These are phyloP conservation scores for Nothocercus julius DNA, from an alignment of 2,113 vertebrate species.

Conservation along the genomic window DNA sequence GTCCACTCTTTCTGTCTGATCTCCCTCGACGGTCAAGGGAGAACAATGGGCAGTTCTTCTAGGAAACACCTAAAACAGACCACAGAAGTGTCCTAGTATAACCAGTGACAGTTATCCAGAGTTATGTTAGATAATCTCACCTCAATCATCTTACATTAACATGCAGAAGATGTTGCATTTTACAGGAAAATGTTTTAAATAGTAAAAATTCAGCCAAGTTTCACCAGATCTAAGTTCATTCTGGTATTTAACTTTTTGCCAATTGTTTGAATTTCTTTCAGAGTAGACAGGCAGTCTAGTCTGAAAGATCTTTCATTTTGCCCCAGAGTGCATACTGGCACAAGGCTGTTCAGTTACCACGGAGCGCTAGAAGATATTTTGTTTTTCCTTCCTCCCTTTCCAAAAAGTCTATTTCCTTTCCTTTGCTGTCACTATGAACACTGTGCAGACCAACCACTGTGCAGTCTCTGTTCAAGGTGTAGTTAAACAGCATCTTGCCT, in stretches of 20 bases:
- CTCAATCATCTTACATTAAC: not conserved
- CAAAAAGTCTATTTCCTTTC: not conserved
- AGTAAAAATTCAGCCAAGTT: not conserved
- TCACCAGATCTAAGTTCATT: not conserved
- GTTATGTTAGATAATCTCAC: not conserved
- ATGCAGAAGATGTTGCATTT: not conserved
- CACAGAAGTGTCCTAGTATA: not conserved
- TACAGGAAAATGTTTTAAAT: not conserved
- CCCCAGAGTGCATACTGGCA: not conserved
- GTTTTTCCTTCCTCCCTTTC: not conserved
- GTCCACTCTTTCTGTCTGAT: not conserved
- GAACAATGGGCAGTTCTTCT: not conserved
- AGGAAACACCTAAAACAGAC: not conserved
- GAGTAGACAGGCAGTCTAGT: not conserved
- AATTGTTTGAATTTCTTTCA: not conserved
- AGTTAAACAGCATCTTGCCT: not conserved
- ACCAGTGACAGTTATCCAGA: not conserved
- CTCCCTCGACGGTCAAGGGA: not conserved
- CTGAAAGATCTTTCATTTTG: not conserved
- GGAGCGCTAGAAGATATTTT: not conserved
- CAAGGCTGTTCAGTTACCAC: not conserved
- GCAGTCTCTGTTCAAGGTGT: not conserved
- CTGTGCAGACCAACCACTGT: not conserved
- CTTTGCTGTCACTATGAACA: not conserved
- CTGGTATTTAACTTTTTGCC: not conserved